Conservation (phyloP, 2,797 vertebrate genomes). For the Hyperoplus immaculatus region DNA sequence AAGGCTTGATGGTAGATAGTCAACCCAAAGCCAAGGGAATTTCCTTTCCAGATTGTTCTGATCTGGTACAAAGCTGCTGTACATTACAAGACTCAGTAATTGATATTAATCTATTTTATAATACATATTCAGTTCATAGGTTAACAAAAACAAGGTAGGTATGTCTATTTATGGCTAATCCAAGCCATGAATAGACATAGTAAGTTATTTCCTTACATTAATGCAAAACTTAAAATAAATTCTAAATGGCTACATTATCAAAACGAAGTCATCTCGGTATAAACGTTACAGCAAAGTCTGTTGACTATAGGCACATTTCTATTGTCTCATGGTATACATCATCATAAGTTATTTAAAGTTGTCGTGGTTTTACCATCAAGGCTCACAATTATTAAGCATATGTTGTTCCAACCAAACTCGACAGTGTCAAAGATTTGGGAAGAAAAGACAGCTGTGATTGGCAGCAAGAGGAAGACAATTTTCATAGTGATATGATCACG, state of each 20-base stretch:
- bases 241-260: no score
- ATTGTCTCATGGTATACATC: not conserved
- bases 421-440: not conserved
- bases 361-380: not conserved
- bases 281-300: not conserved
- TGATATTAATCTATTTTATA: not conserved
- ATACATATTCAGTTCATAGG: no score
- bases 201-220: no score
- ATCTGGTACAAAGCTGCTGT: not conserved
- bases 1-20: not conserved
- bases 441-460: not conserved
- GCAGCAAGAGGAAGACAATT: not conserved
- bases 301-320: no score
- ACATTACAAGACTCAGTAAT: not conserved
- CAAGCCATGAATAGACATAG: no score
- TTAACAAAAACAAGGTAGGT: no score
- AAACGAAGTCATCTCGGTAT: not conserved
- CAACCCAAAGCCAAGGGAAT: not conserved
- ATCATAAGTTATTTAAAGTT: not conserved
- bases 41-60: not conserved
- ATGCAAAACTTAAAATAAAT: no score
- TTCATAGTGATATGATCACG: not conserved
- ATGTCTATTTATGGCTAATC: not conserved
- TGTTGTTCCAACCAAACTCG: not conserved
- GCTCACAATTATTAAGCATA: not conserved